phyloP scores from a whole-genome alignment of 2,888 invertebrate species.

The Colostygia pectinataria region DNA sequence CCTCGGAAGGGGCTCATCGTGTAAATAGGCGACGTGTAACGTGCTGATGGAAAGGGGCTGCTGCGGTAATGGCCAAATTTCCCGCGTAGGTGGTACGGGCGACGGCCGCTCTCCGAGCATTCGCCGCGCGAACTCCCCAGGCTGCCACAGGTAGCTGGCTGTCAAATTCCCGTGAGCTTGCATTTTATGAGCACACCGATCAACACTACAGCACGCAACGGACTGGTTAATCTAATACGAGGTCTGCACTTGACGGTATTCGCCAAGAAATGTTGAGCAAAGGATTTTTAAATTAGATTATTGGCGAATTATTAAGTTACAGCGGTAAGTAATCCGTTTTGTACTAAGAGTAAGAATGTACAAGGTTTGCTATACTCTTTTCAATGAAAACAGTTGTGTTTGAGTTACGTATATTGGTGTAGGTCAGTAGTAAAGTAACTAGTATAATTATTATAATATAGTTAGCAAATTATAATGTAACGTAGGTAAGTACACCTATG shows the following conservation, averaged over 20 bases:
- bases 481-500: too few relatives aligned
- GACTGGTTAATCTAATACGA: constrained; percentile 70
- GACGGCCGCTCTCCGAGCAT: constrained; percentile 75
- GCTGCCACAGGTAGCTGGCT: constrained; percentile 77
- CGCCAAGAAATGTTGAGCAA: constrained; percentile 55
- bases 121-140: constrained; percentile 73
- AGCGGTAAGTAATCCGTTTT: constrained; percentile 35
- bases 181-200: constrained; percentile 56
- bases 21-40: constrained; percentile 70
- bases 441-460: too few relatives aligned
- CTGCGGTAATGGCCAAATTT: constrained; percentile 68
- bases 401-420: not conserved
- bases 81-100: constrained; percentile 72
- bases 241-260: constrained; percentile 75
- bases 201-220: constrained; percentile 60
- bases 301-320: constrained; percentile 51
- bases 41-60: constrained; percentile 75
- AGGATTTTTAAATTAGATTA: constrained; percentile 67
- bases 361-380: constrained; percentile 1
- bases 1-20: constrained; percentile 61
- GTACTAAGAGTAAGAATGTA: constrained; percentile 17
- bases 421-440: too few relatives aligned
- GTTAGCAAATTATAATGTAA: too few relatives aligned
- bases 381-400: not conserved
- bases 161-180: constrained; percentile 76